Conservation (phyloP, 2,888 invertebrate genomes). For the Pinctada fucata region DNA sequence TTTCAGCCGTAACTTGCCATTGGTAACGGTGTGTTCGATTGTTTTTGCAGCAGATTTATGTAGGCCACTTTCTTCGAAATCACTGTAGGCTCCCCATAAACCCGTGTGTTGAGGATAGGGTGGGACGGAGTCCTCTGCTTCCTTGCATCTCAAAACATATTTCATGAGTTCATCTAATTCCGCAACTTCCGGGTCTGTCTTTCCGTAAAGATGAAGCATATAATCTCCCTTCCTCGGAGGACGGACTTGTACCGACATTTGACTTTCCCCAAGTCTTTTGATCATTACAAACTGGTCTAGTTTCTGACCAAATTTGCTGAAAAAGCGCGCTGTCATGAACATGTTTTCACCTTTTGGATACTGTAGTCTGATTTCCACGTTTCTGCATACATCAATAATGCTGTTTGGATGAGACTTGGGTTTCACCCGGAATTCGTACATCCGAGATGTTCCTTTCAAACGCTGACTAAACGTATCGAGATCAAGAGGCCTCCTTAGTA, state of each 20-base stretch:
- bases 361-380: slow-evolving; percentile 41
- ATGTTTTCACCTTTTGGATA: slow-evolving; percentile 10
- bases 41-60: slow-evolving; percentile 44
- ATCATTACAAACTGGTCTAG: slow-evolving; percentile 19
- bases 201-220: slow-evolving; percentile 48
- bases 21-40: slow-evolving; percentile 42
- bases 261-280: slow-evolving; percentile 35
- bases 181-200: slow-evolving; percentile 39
- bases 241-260: slow-evolving; percentile 48
- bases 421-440: slow-evolving; percentile 49
- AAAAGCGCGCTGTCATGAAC: slow-evolving; percentile 6
- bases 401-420: slow-evolving; percentile 48
- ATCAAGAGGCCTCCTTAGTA: slow-evolving; percentile 54
- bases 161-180: slow-evolving; percentile 45
- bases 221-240: slow-evolving; percentile 52
- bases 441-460: slow-evolving; percentile 46
- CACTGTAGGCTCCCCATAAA: slow-evolving; percentile 52
- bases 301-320: neutral
- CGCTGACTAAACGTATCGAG: slow-evolving; percentile 52
- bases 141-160: slow-evolving; percentile 49
- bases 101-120: slow-evolving; percentile 50
- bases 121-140: slow-evolving; percentile 7
- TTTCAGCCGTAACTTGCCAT: slow-evolving; percentile 42
- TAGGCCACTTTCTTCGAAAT: slow-evolving; percentile 54
- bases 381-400: slow-evolving; percentile 43